These are phyloP conservation scores for Microcebus murinus DNA, from an alignment of 2,113 vertebrate genomes.

Conservation along the genomic window DNA sequence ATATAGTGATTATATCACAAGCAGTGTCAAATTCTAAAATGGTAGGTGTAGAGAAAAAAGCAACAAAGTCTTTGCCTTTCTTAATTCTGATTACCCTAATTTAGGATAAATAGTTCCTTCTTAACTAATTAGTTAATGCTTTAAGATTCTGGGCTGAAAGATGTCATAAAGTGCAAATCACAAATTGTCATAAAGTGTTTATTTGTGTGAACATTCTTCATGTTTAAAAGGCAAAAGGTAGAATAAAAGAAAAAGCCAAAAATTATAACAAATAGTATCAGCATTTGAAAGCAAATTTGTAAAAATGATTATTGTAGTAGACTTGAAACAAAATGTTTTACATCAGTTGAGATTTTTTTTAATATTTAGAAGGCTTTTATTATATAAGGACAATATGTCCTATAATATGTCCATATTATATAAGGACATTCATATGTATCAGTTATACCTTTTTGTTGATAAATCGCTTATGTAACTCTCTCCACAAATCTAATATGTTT, in stretches of 20 bases:
- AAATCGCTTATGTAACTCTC: background rate
- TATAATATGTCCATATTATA: background rate
- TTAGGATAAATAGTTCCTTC: background rate
- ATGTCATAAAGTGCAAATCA: too few relatives aligned
- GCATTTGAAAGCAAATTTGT: conserved; percentile 30
- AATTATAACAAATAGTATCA: background rate
- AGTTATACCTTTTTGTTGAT: background rate
- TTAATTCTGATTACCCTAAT: background rate
- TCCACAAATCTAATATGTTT: background rate
- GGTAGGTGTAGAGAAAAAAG: background rate
- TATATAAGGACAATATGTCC: background rate
- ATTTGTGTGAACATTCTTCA: background rate
- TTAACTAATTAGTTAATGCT: conserved; percentile 29
- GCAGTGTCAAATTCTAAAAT: conserved; percentile 19
- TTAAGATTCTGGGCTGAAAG: background rate
- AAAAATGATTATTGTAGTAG: background rate
- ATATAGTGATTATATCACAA: background rate
- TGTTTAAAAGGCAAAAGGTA: background rate
- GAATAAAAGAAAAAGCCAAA: background rate
- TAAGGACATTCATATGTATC: background rate
- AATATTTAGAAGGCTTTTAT: background rate
- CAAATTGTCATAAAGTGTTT: background rate
- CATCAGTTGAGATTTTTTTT: background rate
- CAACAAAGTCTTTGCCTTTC: background rate
- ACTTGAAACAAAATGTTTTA: background rate